Evolutionary conservation across 2,888 invertebrate species (phyloP).

Genomic region (Agrenia bidenticulata): DNA sequence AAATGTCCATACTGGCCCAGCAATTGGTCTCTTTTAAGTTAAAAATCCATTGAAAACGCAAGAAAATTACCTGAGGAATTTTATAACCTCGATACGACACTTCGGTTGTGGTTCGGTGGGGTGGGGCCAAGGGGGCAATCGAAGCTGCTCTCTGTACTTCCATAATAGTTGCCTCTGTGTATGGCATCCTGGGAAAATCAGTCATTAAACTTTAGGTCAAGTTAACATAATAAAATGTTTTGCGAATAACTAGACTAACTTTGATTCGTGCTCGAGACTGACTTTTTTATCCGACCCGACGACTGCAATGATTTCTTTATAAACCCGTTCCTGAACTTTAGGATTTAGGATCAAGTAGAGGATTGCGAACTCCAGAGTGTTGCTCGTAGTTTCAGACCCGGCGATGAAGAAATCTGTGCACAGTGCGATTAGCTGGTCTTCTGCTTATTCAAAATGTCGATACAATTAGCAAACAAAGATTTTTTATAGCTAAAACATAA

Average conservation of each 20-base stretch:
- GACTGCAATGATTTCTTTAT: conserved; percentile 59
- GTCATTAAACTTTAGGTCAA: not conserved
- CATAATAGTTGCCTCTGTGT: conserved; percentile 24
- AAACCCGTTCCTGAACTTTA: conserved; percentile 63
- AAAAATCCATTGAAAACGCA: too few relatives aligned
- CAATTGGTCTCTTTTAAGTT: too few relatives aligned
- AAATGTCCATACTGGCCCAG: too few relatives aligned
- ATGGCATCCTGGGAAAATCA: conserved; percentile 25
- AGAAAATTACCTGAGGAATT: conserved; percentile 28
- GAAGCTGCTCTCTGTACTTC: conserved; percentile 22
- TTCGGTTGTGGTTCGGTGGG: conserved; percentile 10
- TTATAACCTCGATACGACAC: conserved; percentile 22
- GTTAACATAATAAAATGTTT: not conserved
- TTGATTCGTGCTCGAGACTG: not conserved
- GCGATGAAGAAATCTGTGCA: conserved; percentile 16
- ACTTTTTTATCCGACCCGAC: conserved; percentile 23
- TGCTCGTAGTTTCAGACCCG: conserved; percentile 25
- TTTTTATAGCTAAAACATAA: not conserved
- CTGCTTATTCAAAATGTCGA: conserved; percentile 1
- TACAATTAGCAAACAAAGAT: not conserved
- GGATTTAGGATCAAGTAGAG: conserved; percentile 63
- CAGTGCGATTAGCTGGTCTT: conserved; percentile 18
- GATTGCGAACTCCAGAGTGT: conserved; percentile 58
- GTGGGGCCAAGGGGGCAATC: conserved; percentile 23
- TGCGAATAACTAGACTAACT: not conserved